Evolutionary conservation across 2,797 vertebrate genomes (phyloP), one percentile per base, ranked within the genome.

Genomic region (Chanos chanos): DNA sequence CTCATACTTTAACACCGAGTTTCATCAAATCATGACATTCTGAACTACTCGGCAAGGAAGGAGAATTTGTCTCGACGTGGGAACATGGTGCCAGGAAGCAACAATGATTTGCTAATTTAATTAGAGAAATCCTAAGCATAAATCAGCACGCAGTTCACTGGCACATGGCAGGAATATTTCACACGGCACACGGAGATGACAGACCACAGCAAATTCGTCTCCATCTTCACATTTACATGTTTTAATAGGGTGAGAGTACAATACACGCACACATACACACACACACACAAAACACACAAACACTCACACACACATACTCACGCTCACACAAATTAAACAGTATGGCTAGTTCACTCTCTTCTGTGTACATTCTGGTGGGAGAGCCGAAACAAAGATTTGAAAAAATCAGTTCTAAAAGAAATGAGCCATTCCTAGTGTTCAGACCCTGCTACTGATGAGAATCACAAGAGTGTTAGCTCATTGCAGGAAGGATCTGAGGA

Each of bases 21-120:
- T n/a, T n/a, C n/a, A n/a, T n/a, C n/a, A n/a, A n/a, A n/a, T n/a
- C n/a, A n/a, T n/a, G n/a, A n/a, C n/a, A n/a, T n/a, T n/a, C n/a
- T n/a, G n/a, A n/a, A n/a, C n/a, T n/a, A n/a, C n/a, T 44, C 54
- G 22, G 71, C 44, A 40, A 36, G 12, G 12, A 51, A 40, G 21
- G 61, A 50, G 57, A 44, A 28, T 48, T 56, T 67, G 60, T 70
- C 63, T 66, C 59, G 53, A 53, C 37, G 43, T 54, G 56, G 39
- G 61, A 55, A 51, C 54, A 58, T 61, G 57, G 53, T 60, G 63
- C 28, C 64, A 64, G 64, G 30, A 72, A 57, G 58, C 51, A 57
- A 41, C 66, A 40, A 69, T 45, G 16, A 67, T 49, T 49, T 37
- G 40, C 48, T 75, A 68, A 79, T 71, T 37, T 51, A 66, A 75